Percentiles rank a stretch among this genome's conserved stretches.
Conservation (phyloP, 2,888 invertebrate species). For the Ditula angustiorana region DNA sequence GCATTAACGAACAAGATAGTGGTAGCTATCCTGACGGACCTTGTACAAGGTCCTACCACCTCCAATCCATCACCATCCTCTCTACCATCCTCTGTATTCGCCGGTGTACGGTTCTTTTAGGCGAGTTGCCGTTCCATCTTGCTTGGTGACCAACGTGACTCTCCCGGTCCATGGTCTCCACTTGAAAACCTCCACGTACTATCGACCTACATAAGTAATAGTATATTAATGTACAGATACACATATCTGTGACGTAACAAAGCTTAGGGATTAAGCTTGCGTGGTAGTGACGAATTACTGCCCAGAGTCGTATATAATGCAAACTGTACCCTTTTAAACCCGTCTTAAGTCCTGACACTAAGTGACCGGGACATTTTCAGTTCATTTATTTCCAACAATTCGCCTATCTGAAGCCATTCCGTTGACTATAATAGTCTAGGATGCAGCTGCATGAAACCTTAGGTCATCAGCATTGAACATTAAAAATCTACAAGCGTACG, state of each 20-base stretch:
- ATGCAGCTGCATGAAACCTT: background rate
- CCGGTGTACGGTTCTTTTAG: too few species aligned
- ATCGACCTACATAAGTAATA: too few species aligned
- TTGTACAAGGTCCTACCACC: too few species aligned
- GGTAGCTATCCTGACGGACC: too few species aligned
- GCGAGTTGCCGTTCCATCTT: too few species aligned
- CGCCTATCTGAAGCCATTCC: constrained; percentile 50
- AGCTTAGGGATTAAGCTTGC: background rate
- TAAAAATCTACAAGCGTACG: background rate
- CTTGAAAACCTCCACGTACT: too few species aligned
- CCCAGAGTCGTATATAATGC: constrained; percentile 1
- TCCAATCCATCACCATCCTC: too few species aligned
- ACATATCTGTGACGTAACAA: background rate
- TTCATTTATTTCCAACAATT: constrained; percentile 59
- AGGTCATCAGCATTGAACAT: background rate
- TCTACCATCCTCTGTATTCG: too few species aligned
- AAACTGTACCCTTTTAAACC: constrained; percentile 28
- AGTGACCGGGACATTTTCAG: constrained; percentile 56
- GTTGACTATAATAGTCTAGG: constrained; percentile 54
- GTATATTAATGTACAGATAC: too few species aligned
- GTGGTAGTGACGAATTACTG: constrained; percentile 8
- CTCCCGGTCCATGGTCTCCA: too few species aligned
- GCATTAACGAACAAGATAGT: too few species aligned
- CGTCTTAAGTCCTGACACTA: constrained; percentile 41
- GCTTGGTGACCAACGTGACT: too few species aligned